phyloP scores from a whole-genome alignment of 2,797 vertebrate genomes.

The Sebastiscus tertius region DNA sequence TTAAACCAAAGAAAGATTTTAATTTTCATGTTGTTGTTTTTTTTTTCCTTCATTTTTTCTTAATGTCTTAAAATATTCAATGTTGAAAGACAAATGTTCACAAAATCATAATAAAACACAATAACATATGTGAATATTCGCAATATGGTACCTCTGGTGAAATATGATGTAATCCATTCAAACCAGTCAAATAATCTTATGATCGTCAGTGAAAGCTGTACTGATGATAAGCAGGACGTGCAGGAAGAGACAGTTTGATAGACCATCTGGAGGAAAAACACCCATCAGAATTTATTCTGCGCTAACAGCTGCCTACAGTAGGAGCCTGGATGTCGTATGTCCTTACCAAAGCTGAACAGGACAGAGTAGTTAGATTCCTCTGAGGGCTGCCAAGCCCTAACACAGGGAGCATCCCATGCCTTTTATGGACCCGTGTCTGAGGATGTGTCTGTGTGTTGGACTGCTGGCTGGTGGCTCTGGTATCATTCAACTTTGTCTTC shows the following conservation, averaged over 20 bases:
- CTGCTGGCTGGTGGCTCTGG: constrained; percentile 52
- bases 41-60: not conserved
- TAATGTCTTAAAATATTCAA: not conserved
- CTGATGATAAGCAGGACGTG: not conserved
- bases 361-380: constrained; percentile 50
- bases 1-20: too few relatives aligned
- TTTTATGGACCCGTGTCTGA: constrained; percentile 73
- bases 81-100: not conserved
- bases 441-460: constrained; percentile 22
- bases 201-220: not conserved
- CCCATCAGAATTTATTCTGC: constrained; percentile 7
- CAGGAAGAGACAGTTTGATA: not conserved
- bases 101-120: not conserved
- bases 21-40: too few relatives aligned
- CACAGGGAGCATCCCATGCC: constrained; percentile 64
- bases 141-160: not conserved
- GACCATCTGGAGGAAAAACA: constrained; percentile 3
- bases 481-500: constrained; percentile 55
- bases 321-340: constrained; percentile 35
- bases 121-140: not conserved
- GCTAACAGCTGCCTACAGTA: not conserved
- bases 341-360: constrained; percentile 35
- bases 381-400: constrained; percentile 46
- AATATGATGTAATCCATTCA: not conserved
- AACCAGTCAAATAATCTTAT: not conserved